These are phyloP conservation scores for Chrysomallon squamiferum DNA, from an alignment of 1,140 invertebrate genomes.

Conservation along the genomic window DNA sequence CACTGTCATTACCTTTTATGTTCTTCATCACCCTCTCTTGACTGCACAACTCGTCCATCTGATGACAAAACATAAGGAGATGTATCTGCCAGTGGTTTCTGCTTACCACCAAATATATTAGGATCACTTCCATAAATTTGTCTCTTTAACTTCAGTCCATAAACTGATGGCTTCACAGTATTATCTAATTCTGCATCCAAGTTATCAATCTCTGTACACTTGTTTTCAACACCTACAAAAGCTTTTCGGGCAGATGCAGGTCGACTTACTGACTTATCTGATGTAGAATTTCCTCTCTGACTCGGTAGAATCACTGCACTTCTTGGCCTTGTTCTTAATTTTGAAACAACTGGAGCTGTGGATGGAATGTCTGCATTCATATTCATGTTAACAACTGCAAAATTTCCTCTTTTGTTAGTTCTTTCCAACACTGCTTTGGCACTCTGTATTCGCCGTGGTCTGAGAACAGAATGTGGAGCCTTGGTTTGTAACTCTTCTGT, in stretches of 20 bases:
- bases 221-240: constrained; percentile 1
- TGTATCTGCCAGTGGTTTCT: not conserved
- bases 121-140: constrained; percentile 39
- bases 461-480: not conserved
- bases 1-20: constrained; percentile 3
- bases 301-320: not conserved
- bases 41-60: not conserved
- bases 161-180: constrained; percentile 38
- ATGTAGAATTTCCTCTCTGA: not conserved
- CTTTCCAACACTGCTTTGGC: constrained; percentile 32
- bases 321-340: not conserved
- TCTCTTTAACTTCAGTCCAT: constrained; percentile 32
- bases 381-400: constrained; percentile 14
- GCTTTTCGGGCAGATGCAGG: constrained; percentile 26
- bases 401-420: not conserved
- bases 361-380: constrained; percentile 5
- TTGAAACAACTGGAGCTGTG: not conserved
- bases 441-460: constrained; percentile 27
- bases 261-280: constrained; percentile 2
- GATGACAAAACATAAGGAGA: not conserved
- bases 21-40: not conserved
- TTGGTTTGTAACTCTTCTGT: too few species aligned
- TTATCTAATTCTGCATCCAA: constrained; percentile 6
- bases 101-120: constrained; percentile 15
- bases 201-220: constrained; percentile 5